phyloP scores from a whole-genome alignment of 2,888 invertebrate genomes.

The Zhengitettix transpicula region DNA sequence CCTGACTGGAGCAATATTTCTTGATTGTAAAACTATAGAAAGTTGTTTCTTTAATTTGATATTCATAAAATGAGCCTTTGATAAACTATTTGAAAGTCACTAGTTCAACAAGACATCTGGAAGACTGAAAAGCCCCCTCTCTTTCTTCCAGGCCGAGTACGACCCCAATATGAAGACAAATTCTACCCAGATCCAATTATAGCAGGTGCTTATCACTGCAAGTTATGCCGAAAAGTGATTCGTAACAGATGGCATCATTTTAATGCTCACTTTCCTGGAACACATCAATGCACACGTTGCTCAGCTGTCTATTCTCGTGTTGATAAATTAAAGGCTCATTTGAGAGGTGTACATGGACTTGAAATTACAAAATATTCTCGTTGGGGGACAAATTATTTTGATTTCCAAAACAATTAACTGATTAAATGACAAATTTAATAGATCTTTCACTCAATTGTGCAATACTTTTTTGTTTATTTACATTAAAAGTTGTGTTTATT shows the following conservation, averaged over 20 bases:
- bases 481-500: too few species aligned
- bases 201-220: constrained; percentile 7
- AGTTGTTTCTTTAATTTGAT: too few species aligned
- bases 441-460: too few species aligned
- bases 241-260: constrained; percentile 9
- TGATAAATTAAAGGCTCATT: constrained; percentile 8
- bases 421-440: too few species aligned
- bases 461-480: too few species aligned
- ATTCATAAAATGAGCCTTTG: too few species aligned
- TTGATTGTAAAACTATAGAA: too few species aligned
- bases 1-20: too few species aligned
- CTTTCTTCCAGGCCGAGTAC: constrained; percentile 4
- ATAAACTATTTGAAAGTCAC: too few species aligned
- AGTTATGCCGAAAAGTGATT: constrained; percentile 5
- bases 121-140: constrained; percentile 1
- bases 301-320: constrained; percentile 6
- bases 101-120: background rate
- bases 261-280: constrained; percentile 7
- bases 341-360: constrained; percentile 5
- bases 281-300: constrained; percentile 5
- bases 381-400: background rate
- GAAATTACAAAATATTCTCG: constrained; percentile 6
- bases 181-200: constrained; percentile 5
- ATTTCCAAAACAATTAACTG: background rate
- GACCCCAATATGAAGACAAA: constrained; percentile 6